Base-by-base conservation (phyloP, 2,113 vertebrate species). In the Coreoperca whiteheadi region DNA sequence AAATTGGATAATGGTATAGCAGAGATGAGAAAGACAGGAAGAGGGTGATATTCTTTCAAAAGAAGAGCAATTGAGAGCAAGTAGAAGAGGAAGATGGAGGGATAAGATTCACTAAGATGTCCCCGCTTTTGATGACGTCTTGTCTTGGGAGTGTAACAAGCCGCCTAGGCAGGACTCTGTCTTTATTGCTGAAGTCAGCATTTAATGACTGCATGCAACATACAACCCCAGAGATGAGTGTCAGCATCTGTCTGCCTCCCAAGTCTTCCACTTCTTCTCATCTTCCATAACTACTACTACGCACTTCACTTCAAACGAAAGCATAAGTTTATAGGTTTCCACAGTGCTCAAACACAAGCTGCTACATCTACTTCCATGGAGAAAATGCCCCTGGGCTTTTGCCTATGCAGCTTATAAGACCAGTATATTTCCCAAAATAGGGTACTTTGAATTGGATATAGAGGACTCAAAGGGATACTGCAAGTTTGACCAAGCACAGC, bases 171-270 rank as follows among this genome's bases (percentile, higher is more conserved):
- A 76, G 69, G 74, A 64, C 54, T 76, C 34, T 15, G 28, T 83
- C 65, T 83, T 71, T 68, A 78, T 34, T 71, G 66, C 56, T 67
- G 8, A 76, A 80, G 48, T 86, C 77, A 88, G 90, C 79, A 85
- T 85, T 91, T 79, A 81, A 89, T 65, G 68, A 77, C 34, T 34
- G 39, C 39, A 11, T 81, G 78, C 65, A 74, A 64, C 80, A 84
- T 28, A 77, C 63, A 79, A 4, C 21, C 73, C 34, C 37, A 1
- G 37, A 53, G 54, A 30, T 2, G 53, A 65, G 57, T 21, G 50
- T 43, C 73, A 64, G n/a, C 65, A 30, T 72, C 23, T 46, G 30
- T 77, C 82, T 77, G 66, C 59, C 20, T 71, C 23, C 8, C 8
- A 10, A 6, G 30, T 54, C 28, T 34, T 39, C 28, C 15, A 11